These are phyloP conservation scores for Lasioglossum pauxillum DNA, from an alignment of 2,888 invertebrate species.

Conservation along the genomic window DNA sequence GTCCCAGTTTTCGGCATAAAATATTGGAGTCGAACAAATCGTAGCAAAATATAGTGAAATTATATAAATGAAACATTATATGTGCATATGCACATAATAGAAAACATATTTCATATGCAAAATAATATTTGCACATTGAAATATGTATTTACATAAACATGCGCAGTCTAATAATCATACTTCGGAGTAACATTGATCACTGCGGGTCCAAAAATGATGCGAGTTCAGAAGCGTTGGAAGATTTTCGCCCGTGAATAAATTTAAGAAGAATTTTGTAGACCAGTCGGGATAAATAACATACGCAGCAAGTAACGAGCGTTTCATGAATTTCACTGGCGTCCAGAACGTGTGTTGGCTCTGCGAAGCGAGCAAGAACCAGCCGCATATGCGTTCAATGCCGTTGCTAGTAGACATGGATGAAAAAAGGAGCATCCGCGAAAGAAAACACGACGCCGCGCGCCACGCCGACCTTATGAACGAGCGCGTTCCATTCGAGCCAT, in stretches of 20 bases:
- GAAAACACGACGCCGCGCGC: slow-evolving; percentile 17
- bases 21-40: too few species aligned
- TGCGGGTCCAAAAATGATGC: too few species aligned
- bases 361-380: slow-evolving; percentile 32
- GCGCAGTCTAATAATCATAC: too few species aligned
- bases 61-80: too few species aligned
- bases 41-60: too few species aligned
- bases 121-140: too few species aligned
- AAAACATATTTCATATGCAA: too few species aligned
- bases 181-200: too few species aligned
- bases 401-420: slow-evolving; percentile 22
- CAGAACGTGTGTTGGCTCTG: background rate
- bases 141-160: too few species aligned
- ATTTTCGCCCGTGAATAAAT: background rate
- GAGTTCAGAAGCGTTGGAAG: background rate
- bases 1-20: too few species aligned
- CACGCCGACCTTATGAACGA: background rate
- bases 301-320: background rate
- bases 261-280: background rate
- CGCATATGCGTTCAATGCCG: slow-evolving; percentile 5
- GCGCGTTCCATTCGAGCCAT: background rate
- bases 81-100: too few species aligned
- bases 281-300: background rate
- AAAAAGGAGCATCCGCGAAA: slow-evolving; percentile 50
- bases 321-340: background rate